Conservation (phyloP, 2,888 invertebrate species). For the Drosophila histrio region DNA sequence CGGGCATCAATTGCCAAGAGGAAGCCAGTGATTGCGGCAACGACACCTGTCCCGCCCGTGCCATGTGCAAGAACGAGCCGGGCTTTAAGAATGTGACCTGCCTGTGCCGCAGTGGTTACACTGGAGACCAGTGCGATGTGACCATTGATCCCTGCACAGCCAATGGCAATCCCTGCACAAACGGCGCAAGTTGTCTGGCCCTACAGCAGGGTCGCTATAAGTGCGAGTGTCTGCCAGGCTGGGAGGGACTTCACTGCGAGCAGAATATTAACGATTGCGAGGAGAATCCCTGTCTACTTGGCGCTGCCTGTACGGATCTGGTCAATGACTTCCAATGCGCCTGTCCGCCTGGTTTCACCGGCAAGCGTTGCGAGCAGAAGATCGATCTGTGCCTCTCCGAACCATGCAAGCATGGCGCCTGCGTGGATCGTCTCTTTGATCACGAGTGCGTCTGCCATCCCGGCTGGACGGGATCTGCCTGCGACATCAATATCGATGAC, state of each 20-base stretch:
- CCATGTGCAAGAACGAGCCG: constrained; percentile 98
- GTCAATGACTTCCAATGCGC: constrained; percentile 96
- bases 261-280: constrained; percentile 96
- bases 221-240: constrained; percentile 98
- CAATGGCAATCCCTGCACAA: constrained; percentile 95
- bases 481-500: constrained; percentile 96
- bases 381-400: constrained; percentile 95
- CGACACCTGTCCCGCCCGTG: constrained; percentile 96
- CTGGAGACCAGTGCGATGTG: constrained; percentile 95
- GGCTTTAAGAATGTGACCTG: constrained; percentile 95
- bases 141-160: constrained; percentile 96
- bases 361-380: constrained; percentile 97
- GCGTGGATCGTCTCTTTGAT: constrained; percentile 94
- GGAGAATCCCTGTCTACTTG: constrained; percentile 95
- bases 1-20: constrained; percentile 97
- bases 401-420: constrained; percentile 97
- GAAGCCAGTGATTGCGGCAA: constrained; percentile 94
- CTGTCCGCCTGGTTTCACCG: constrained; percentile 97
- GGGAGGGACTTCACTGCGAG: constrained; percentile 98
- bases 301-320: constrained; percentile 96
- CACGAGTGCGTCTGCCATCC: constrained; percentile 95
- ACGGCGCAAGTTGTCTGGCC: constrained; percentile 94
- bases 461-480: constrained; percentile 94
- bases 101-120: constrained; percentile 96
- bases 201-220: constrained; percentile 96